Conservation (phyloP, 1,140 invertebrate species). For the Aphelenchoides fujianensis region DNA sequence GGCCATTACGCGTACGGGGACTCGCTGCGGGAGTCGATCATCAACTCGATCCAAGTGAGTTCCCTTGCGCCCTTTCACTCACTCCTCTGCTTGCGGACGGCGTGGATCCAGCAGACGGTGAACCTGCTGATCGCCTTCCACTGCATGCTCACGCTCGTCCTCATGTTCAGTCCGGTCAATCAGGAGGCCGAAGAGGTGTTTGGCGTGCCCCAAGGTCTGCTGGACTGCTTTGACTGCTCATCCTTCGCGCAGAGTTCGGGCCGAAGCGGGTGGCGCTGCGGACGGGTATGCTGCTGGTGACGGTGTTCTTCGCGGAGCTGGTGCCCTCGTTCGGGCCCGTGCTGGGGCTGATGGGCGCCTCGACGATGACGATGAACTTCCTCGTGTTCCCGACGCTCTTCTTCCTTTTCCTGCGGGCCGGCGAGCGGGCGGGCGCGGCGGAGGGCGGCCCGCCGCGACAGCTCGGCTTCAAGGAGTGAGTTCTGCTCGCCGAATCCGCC, state of each 20-base stretch:
- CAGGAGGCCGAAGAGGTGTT: conserved; percentile 60
- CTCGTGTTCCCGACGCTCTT: conserved; percentile 62
- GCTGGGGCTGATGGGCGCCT: conserved; percentile 78
- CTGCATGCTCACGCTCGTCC: conserved; percentile 11
- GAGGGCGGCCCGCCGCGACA: neutral
- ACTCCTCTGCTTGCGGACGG: conserved; percentile 17
- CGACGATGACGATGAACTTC: conserved; percentile 71
- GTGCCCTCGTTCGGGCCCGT: conserved; percentile 82
- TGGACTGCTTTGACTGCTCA: neutral
- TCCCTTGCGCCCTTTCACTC: conserved; percentile 42
- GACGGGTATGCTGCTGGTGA: conserved; percentile 69
- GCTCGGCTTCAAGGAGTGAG: neutral
- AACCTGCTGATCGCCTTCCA: conserved; percentile 63
- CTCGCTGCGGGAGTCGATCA: conserved; percentile 55
- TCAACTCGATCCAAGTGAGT: conserved; percentile 56
- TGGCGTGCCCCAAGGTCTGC: conserved; percentile 51
- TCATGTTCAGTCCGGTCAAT: conserved; percentile 56
- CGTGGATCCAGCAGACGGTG: conserved; percentile 52
- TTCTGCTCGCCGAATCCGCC: neutral
- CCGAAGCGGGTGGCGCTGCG: conserved; percentile 74
- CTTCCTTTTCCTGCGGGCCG: conserved; percentile 47
- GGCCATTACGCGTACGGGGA: conserved; percentile 52
- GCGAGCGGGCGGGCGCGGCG: neutral
- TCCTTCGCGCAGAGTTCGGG: conserved; percentile 71
- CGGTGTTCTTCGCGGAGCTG: conserved; percentile 76